Evolutionary conservation across 2,113 vertebrate genomes (phyloP), one percentile per base, ranked within the genome.

Genomic region (Brachionichthys hirsutus): DNA sequence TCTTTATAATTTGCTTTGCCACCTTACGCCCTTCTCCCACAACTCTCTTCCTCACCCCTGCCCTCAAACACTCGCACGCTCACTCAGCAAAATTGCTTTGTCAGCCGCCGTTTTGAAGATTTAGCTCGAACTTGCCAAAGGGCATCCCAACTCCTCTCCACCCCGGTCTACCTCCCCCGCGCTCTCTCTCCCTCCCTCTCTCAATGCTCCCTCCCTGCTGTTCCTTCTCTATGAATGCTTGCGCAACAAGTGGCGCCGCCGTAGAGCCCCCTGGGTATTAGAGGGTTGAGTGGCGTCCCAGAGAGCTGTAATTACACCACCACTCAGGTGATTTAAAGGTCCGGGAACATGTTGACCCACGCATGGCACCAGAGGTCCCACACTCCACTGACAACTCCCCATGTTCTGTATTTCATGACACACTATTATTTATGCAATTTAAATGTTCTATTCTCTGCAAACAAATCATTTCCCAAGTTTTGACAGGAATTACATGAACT

Each of bases 161-260:
- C 40, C 65, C 57, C 44, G 46, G 12, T n/a, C 60, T 14, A 2
- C 48, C 22, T 14, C 59, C 42, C 7, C 43, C 13, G 15, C 22
- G 6, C 9, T 3, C 6, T 8, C 13, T 9, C 53, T 40, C 6
- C 41, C 64, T 55, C 67, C 54, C 35, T 64, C 62, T 75, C 78
- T 63, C 84, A 65, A 18, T 17, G 50, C 43, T 81, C 53, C 64
- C 59, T 82, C 76, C 70, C 67, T 47, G 49, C 45, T 68, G 70
- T 75, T 66, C 68, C 34, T 57, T 63, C 67, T 66, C 63, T 67
- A 69, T n/a, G 73, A 80, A 85, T 46, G 67, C 75, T 89, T 89
- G 86, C 80, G 78, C 87, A 89, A 89, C 82, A 85, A 86, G 77
- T 88, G 89, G 90, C 90, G 89, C 89, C 89, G 72, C 77, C 46